Base-by-base conservation (phyloP, 2,888 invertebrate species). In the Caenorhabditis imperialis region DNA sequence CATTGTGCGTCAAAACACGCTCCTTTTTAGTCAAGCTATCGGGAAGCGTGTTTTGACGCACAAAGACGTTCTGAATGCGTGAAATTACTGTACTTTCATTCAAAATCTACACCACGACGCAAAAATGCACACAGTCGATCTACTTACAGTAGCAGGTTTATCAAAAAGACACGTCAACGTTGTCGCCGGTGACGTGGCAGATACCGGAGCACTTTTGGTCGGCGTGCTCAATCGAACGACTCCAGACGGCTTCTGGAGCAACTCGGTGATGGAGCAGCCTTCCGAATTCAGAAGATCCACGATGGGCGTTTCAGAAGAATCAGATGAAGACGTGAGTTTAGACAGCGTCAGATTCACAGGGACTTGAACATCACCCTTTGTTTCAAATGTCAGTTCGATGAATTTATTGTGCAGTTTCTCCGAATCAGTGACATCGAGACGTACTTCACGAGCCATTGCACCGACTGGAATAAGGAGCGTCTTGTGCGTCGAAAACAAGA, bases 371-470 rank as follows among this genome's bases (percentile, higher is more conserved):
- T 55, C 73, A 48, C 67, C 57, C 16, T 73, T 73, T 6, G 55
- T 42, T 22, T 73, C 73, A 20, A 61, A 73, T 7, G 55, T 61
- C 30, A 73, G 16, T 10, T 73, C 73, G 16, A 60, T 20, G 25
- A 73, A 73, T 60, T 61, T 47, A 20, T 55, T 55, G 8, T 65
- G 60, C 27, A 55, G 48, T 22, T 61, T 73, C 1, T 67, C 61
- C 20, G 61, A 45, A 22, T 69, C 69, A 5, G 30, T 45, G 20
- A 73, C 18, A 22, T 74, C 69, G 8, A 74, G 25, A 18, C 57
- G 35, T 1, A 75, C 75, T 48, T 75, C 70, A 54, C 44, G 60
- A 27, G 70, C 75, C 69, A 75, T 53, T 7, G 75, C 38, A n/a
- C 70, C 70, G 12, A 70, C 75, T 74, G 58, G 40, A 54, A 54